Conservation (phyloP, 2,888 invertebrate genomes). For the Amphimallon solstitiale region DNA sequence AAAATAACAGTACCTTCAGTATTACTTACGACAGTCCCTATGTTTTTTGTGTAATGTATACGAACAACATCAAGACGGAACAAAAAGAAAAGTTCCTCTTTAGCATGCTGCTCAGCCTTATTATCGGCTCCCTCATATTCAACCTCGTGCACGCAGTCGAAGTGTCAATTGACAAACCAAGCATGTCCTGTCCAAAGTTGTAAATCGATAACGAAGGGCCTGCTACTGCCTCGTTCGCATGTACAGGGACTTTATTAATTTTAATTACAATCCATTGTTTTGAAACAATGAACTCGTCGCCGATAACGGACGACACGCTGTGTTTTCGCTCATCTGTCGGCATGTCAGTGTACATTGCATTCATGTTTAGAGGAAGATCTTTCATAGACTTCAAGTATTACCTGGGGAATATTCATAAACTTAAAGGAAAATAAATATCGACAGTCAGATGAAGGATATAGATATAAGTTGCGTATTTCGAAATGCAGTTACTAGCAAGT, state of each 20-base stretch:
- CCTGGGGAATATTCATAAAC: no score
- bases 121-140: not conserved
- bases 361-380: constrained; percentile 11
- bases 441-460: no score
- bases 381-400: no score
- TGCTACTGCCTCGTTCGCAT: not conserved
- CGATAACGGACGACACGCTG: constrained; percentile 1
- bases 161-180: constrained; percentile 34
- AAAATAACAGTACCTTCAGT: no score
- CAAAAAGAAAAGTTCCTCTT: not conserved
- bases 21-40: no score
- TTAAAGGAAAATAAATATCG: no score
- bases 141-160: not conserved
- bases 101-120: not conserved
- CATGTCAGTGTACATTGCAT: constrained; percentile 15
- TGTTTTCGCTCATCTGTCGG: constrained; percentile 22
- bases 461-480: no score
- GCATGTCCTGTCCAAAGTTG: constrained; percentile 25
- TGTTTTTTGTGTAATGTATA: no score
- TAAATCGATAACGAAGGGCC: constrained; percentile 38
- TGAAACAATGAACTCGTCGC: constrained; percentile 39
- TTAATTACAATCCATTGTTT: constrained; percentile 41
- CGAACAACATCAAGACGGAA: no score
- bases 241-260: constrained; percentile 24
- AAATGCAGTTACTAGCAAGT: no score